phyloP scores from a whole-genome alignment of 2,888 invertebrate species.

The Nezara viridula region DNA sequence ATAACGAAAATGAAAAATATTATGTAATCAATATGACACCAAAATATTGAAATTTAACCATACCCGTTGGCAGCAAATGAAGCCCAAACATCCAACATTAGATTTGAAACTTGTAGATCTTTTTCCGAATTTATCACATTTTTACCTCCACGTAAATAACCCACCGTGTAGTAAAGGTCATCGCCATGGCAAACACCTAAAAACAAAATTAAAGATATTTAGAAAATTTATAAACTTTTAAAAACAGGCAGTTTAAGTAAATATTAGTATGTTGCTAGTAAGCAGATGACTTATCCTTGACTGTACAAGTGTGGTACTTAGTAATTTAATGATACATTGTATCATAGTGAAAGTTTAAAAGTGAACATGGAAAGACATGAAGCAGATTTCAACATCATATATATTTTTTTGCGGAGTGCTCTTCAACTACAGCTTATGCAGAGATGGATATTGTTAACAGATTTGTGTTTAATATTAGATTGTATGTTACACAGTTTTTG shows the following conservation, averaged over 20 bases:
- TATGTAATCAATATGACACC: background rate
- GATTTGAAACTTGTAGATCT: conserved; percentile 21
- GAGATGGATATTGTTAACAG: too few species aligned
- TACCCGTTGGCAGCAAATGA: conserved; percentile 2
- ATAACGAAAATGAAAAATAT: background rate
- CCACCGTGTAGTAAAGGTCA: background rate
- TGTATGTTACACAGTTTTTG: too few species aligned
- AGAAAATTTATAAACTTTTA: background rate
- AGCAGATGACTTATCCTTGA: background rate
- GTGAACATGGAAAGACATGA: too few species aligned
- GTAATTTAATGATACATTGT: too few species aligned
- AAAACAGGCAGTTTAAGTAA: background rate
- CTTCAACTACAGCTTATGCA: too few species aligned
- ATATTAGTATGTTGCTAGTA: background rate
- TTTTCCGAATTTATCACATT: background rate
- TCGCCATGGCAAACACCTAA: conserved; percentile 25
- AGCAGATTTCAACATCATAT: too few species aligned
- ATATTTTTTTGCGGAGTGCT: too few species aligned
- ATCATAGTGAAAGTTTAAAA: too few species aligned
- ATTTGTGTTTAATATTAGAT: too few species aligned
- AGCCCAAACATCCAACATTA: conserved; percentile 4
- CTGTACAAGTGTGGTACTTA: too few species aligned
- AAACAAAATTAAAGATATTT: background rate
- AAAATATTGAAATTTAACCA: background rate
- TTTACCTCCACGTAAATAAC: background rate